Evolutionary conservation across 2,888 invertebrate species (phyloP), one percentile per base, ranked within the genome.

Genomic region (Antitype chi): DNA sequence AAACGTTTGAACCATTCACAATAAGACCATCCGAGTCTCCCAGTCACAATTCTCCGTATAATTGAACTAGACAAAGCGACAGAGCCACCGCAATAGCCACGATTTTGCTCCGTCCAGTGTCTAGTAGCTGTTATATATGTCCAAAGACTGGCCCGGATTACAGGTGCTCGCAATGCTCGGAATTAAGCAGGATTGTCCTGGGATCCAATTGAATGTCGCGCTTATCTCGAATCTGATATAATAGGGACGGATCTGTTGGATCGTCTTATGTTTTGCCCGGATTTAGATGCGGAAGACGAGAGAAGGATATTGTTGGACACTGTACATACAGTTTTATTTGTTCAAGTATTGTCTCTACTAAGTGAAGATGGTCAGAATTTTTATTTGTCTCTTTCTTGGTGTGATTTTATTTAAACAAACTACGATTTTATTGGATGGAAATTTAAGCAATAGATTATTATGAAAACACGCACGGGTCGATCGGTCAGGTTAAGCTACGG

Each of bases 111-210:
- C 38, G 47, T 43, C 72, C 78, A 78, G 53, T 59, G 55, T n/a
- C 47, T 28, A 70, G 43, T 62, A 74, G 53, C 25, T 69, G 57
- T 68, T 73, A 81, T 81, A 49, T 81, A 73, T 73, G 66, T 74
- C 68, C 74, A 55, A 60, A 55, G 59, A 78, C 62, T 59, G 53
- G 6, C 60, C 52, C 8, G 76, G 79, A 84, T 87, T 86, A 87
- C 86, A 85, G 87, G 76, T 97, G 72, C 78, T 62, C 64, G 72
- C 82, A 80, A 85, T 75, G 32, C 60, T 67, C 55, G 78, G 82
- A 68, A 80, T 81, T 85, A 81, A 80, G 43, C 70, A 57, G 72
- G 75, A 82, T 96, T 78, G 98, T 97, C 80, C 97, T 94, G 69
- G 63, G 60, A 63, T 74, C 49, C 74, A 81, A 87, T 87, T 86